These are phyloP conservation scores for Orthonyx spaldingii DNA, from an alignment of 2,113 vertebrate species.

Conservation along the genomic window DNA sequence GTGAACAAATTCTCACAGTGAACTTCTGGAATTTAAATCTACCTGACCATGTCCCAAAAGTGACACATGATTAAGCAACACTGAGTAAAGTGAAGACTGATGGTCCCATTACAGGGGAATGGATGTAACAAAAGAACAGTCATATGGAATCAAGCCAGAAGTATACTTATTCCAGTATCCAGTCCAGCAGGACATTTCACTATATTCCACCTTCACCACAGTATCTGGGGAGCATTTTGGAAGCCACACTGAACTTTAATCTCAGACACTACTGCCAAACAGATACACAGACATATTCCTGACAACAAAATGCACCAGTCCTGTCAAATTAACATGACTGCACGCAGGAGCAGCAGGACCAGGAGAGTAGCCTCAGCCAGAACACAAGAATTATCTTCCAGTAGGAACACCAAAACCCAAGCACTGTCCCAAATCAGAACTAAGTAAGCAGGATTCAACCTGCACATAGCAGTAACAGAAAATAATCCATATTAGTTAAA, in stretches of 20 bases:
- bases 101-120: fast-evolving
- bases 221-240: neutral
- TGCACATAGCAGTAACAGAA: neutral
- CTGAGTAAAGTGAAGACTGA: neutral
- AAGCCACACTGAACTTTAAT: neutral
- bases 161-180: neutral
- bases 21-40: neutral
- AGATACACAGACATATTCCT: neutral
- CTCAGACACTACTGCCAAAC: neutral
- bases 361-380: neutral
- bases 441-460: neutral
- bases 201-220: neutral
- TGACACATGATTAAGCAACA: neutral
- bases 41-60: neutral
- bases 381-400: neutral
- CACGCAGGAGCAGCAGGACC: neutral
- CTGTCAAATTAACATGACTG: neutral
- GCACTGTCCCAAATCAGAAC: neutral
- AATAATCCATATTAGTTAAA: neutral
- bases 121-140: neutral
- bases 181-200: neutral
- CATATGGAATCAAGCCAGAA: neutral
- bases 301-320: neutral
- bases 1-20: neutral
- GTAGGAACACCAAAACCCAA: neutral